Evolutionary conservation across 2,888 invertebrate species (phyloP), one percentile per base, ranked within the genome.

Genomic region (Ischnura elegans): DNA sequence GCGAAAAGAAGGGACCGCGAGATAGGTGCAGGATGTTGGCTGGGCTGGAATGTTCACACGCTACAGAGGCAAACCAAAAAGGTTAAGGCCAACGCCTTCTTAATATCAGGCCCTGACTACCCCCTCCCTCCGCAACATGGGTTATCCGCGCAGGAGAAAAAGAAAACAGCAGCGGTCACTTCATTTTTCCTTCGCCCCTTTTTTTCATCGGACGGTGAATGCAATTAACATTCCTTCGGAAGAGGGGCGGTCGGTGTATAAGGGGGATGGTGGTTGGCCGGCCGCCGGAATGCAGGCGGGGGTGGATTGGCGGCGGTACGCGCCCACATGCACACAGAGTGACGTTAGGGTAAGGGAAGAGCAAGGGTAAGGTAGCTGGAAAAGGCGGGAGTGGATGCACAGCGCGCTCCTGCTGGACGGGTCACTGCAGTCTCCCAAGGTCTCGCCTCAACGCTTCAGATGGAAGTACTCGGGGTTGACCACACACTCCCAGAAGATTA

Each of bases 151-250:
- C 36, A 5, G 61, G 16, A 16, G 76, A 36, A 76, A 76, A 76
- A 36, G 36, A 36, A 0, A 29, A 13, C 10, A 8, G 76, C 25
- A 29, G 76, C 76, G 76, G 76, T 76, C 76, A 36, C 76, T 76
- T 76, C 76, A 76, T 76, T 76, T 76, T 76, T 76, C 76, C 76
- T 0, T 21, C 61, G 3, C 36, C 66, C 76, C 76, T 10, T 36
- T 19, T n/a, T n/a, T n/a, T 51, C 51, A 19, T 13, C 51, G 13
- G 13, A 51, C 19, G 51, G 76, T 13, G 76, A 76, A 76, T 76
- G 76, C 36, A 76, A 76, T 76, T 76, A 76, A 76, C 76, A 76
- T 76, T 76, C 76, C 76, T 76, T 76, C 76, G 29, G 36, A n/a
- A 3, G 29, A 16, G 76, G 25, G 36, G 76, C 1, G n/a, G 76